Evolutionary conservation across 2,797 vertebrate species (phyloP).

Genomic region (Uromys caudimaculatus): DNA sequence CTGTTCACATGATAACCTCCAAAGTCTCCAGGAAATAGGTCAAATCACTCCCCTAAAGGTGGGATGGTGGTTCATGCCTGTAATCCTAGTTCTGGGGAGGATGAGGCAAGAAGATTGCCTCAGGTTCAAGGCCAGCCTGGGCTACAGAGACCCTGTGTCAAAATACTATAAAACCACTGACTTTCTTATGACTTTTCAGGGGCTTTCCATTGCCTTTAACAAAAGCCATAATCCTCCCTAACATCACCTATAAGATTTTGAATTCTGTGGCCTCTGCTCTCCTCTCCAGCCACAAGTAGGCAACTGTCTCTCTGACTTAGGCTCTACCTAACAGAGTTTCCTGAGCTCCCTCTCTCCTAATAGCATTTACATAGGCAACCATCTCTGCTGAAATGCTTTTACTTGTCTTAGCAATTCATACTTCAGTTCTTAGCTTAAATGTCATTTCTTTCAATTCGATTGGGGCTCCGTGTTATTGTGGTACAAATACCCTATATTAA

Average conservation of each 20-base stretch:
- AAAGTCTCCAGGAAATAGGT: conserved; percentile 36
- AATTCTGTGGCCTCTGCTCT: conserved; percentile 51
- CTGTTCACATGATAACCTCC: conserved; percentile 27
- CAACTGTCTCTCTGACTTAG: neutral
- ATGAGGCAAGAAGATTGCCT: neutral
- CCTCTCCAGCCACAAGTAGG: neutral
- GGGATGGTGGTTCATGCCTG: neutral
- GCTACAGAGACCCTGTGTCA: neutral
- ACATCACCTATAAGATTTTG: conserved; percentile 12
- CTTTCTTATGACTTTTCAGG: conserved; percentile 25
- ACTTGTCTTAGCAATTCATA: conserved; percentile 53
- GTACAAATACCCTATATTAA: conserved; percentile 73
- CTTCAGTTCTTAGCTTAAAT: conserved; percentile 71
- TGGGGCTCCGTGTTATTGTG: conserved; percentile 61
- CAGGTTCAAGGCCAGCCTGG: neutral
- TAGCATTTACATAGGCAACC: conserved; percentile 29
- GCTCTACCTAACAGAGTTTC: conserved; percentile 15
- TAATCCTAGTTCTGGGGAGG: neutral
- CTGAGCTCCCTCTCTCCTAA: neutral
- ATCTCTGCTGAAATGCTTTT: conserved; percentile 55
- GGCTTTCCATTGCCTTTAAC: conserved; percentile 2
- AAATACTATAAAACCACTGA: neutral
- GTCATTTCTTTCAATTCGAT: conserved; percentile 67
- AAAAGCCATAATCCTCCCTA: conserved; percentile 12
- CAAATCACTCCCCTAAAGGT: neutral